A percentile compares a stretch with the other conserved stretches of the same genome.
Conservation (phyloP, 2,888 invertebrate species). For the Mythimna loreyi region DNA sequence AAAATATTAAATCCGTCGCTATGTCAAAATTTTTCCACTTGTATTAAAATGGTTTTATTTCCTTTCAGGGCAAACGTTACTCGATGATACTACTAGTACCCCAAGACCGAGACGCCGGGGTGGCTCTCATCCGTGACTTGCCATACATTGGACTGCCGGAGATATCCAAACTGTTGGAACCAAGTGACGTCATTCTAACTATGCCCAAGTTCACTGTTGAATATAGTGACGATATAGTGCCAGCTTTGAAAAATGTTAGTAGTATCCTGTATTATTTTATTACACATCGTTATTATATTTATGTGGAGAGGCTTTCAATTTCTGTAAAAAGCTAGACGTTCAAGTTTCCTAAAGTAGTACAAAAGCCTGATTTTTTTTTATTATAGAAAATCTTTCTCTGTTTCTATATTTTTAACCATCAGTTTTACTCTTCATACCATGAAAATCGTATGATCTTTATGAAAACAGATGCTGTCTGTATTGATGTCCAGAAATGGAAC, state of each 20-base stretch:
- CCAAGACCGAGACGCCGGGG: conserved; percentile 83
- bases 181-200: conserved; percentile 88
- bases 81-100: conserved; percentile 92
- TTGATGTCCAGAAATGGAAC: too few species aligned
- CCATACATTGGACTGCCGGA: conserved; percentile 88
- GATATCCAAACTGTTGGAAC: conserved; percentile 84
- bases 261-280: neutral
- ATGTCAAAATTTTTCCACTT: too few species aligned
- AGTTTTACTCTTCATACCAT: too few species aligned
- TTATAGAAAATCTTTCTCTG: too few species aligned
- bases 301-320: too few species aligned
- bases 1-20: too few species aligned
- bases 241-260: conserved; percentile 87
- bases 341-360: too few species aligned
- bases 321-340: too few species aligned
- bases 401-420: too few species aligned
- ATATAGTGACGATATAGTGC: conserved; percentile 88
- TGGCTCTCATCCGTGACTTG: conserved; percentile 89
- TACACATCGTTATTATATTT: too few species aligned
- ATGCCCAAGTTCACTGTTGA: conserved; percentile 92
- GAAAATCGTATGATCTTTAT: too few species aligned
- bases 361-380: too few species aligned
- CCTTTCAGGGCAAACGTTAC: conserved; percentile 90
- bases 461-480: neutral
- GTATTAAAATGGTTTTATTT: neutral